phyloP scores from a whole-genome alignment of 30 jellyfish, hydroid and myxozoan species.

The Rhopilema esculentum region DNA sequence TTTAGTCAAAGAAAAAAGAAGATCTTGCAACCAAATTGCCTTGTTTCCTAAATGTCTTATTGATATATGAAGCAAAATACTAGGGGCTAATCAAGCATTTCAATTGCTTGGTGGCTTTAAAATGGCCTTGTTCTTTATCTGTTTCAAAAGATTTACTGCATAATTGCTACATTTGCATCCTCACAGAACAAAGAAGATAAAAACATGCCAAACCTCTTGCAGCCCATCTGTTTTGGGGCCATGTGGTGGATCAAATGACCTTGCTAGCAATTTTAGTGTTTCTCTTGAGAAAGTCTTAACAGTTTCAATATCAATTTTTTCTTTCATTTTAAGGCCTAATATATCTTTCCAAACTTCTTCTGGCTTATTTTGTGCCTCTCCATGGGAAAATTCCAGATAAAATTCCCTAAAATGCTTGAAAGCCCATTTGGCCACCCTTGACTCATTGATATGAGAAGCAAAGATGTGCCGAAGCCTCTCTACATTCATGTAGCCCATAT shows the following conservation, averaged over 20 bases:
- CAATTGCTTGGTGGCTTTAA: too few species aligned
- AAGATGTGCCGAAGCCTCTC: slow-evolving; percentile 59
- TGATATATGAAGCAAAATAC: too few species aligned
- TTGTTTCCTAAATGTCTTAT: too few species aligned
- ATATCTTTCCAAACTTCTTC: slow-evolving; percentile 52
- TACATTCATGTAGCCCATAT: slow-evolving; percentile 93
- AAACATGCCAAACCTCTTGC: slow-evolving; percentile 70
- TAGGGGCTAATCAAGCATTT: too few species aligned
- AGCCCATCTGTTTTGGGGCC: slow-evolving; percentile 87
- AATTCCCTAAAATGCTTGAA: slow-evolving; percentile 22
- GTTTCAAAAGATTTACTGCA: too few species aligned
- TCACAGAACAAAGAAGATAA: too few species aligned
- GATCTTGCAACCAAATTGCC: too few species aligned
- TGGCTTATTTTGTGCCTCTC: slow-evolving; percentile 44
- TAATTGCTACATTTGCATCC: too few species aligned
- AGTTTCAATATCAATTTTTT: slow-evolving; percentile 5
- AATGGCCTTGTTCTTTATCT: too few species aligned
- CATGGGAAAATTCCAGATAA: slow-evolving; percentile 25
- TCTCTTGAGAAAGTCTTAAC: slow-evolving; percentile 34
- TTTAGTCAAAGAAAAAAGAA: too few species aligned
- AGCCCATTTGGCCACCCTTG: slow-evolving; percentile 14
- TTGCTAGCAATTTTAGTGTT: slow-evolving; percentile 67
- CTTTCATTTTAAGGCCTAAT: slow-evolving; percentile 34
- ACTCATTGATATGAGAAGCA: slow-evolving; percentile 7
- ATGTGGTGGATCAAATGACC: slow-evolving; percentile 87